phyloP scores from a whole-genome alignment of 1,140 invertebrate species.

The Neodiprion lecontei region DNA sequence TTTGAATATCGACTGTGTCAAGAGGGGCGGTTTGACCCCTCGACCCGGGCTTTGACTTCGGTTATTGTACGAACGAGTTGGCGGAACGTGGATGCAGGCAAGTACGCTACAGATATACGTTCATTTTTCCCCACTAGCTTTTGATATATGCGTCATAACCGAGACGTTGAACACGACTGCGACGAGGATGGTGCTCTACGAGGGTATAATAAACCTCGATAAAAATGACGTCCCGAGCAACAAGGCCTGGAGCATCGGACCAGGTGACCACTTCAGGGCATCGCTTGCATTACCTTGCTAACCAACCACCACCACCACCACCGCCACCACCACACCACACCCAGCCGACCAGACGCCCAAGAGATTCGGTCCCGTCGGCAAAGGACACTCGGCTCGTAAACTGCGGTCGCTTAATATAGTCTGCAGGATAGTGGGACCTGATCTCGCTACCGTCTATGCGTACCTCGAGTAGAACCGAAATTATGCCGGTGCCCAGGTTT shows the following conservation, averaged over 20 bases:
- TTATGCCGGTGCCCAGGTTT: not conserved
- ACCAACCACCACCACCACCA: not conserved
- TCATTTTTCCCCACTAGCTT: not conserved
- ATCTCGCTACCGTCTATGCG: not conserved
- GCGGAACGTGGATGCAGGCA: not conserved
- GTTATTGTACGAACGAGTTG: too few species aligned
- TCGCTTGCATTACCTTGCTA: slow-evolving; percentile 19
- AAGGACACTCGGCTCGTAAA: slow-evolving; percentile 45
- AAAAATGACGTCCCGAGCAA: slow-evolving; percentile 12
- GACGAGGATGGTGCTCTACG: not conserved
- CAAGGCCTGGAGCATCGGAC: not conserved
- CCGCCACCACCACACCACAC: slow-evolving; percentile 26
- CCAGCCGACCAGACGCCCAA: slow-evolving; percentile 25
- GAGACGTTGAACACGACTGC: slow-evolving; percentile 4
- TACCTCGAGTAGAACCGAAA: slow-evolving; percentile 10
- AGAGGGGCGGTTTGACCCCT: too few species aligned
- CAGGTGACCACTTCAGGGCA: not conserved
- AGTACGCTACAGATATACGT: not conserved
- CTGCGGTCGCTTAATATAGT: slow-evolving; percentile 21
- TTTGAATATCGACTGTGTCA: too few species aligned
- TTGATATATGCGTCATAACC: slow-evolving; percentile 1
- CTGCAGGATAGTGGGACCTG: not conserved
- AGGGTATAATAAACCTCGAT: not conserved
- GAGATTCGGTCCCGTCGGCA: slow-evolving; percentile 42
- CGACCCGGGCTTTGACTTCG: too few species aligned